Conservation (phyloP, 1,140 invertebrate genomes). For the Drosophila asahinai region DNA sequence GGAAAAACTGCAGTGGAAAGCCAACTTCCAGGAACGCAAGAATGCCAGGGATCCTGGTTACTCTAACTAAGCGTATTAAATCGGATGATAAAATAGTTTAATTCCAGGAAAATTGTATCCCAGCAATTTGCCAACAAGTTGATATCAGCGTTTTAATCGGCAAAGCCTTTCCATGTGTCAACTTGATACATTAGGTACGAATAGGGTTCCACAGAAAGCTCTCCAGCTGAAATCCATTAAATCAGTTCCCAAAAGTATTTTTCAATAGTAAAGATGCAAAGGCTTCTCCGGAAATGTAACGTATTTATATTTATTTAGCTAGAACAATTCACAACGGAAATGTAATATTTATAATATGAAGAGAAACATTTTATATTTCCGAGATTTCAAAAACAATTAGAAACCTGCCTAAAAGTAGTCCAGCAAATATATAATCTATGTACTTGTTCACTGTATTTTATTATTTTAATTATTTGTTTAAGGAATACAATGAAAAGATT, state of each 20-base stretch:
- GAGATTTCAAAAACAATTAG: neutral
- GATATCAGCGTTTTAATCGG: neutral
- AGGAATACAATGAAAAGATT: no score
- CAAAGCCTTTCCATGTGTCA: neutral
- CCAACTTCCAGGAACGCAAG: slow-evolving; percentile 7
- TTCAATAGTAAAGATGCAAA: neutral
- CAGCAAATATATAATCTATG: no score
- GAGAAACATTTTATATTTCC: neutral
- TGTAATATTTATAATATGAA: no score
- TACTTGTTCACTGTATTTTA: no score
- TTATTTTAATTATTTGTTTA: no score
- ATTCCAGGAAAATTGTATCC: neutral
- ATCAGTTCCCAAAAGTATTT: neutral
- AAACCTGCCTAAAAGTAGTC: neutral
- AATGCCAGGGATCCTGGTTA: slow-evolving; percentile 5
- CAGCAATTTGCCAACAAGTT: neutral
- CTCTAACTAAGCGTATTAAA: slow-evolving; percentile 12
- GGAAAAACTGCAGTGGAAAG: slow-evolving; percentile 12
- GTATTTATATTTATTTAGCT: no score
- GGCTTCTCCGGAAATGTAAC: no score
- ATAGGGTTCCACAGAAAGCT: no score
- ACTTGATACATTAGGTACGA: neutral
- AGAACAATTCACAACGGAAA: no score
- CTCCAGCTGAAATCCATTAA: neutral
- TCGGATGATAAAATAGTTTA: neutral